Conservation (phyloP, 2,888 invertebrate species). For the Athalia rosae region DNA sequence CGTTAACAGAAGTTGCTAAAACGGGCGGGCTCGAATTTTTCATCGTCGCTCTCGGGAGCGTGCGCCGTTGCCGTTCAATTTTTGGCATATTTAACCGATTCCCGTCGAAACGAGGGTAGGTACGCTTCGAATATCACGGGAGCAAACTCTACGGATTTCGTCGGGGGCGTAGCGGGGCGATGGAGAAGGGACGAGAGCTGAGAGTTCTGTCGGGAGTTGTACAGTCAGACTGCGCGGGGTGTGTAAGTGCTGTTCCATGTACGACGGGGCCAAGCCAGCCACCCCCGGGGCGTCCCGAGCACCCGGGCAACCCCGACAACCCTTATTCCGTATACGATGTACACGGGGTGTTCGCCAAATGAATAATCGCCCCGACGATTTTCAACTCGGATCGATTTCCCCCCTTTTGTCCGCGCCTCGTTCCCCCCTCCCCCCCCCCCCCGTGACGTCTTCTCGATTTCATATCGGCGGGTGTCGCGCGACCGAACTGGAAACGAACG, state of each 20-base stretch:
- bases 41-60: too few species aligned
- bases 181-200: slow-evolving; percentile 44
- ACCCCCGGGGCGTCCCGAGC: slow-evolving; percentile 36
- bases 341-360: slow-evolving; percentile 39
- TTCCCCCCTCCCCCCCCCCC: too few species aligned
- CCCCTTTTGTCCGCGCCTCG: too few species aligned
- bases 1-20: too few species aligned
- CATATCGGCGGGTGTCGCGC: too few species aligned
- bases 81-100: too few species aligned
- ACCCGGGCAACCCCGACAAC: slow-evolving; percentile 39
- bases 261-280: slow-evolving; percentile 58
- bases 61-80: too few species aligned
- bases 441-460: too few species aligned
- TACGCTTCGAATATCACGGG: neutral
- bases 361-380: neutral
- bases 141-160: neutral
- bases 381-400: too few species aligned
- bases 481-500: too few species aligned
- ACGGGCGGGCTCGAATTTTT: too few species aligned
- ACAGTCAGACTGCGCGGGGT: slow-evolving; percentile 56
- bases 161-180: slow-evolving; percentile 20
- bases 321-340: neutral
- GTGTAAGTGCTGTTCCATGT: slow-evolving; percentile 73
- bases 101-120: neutral
- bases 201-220: slow-evolving; percentile 48